Percentiles rank a stretch among this genome's conserved stretches.
Conservation (phyloP, 1,140 invertebrate species). For the Monochamus saltuarius region DNA sequence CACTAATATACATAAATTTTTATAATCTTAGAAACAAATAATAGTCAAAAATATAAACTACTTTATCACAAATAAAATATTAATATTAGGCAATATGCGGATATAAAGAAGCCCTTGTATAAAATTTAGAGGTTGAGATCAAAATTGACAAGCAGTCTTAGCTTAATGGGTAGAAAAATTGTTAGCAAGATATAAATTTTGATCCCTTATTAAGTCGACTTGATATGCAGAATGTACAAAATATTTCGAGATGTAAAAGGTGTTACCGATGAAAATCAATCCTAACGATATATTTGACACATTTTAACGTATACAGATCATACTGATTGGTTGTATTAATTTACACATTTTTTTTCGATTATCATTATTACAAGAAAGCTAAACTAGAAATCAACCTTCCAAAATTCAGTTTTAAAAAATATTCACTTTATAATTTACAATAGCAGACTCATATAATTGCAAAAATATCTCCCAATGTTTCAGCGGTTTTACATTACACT, state of each 20-base stretch:
- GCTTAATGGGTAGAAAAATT: slow-evolving; percentile 22
- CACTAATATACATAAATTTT: slow-evolving; percentile 39
- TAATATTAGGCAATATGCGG: slow-evolving; percentile 3
- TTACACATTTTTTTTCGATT: neutral
- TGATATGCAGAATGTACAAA: slow-evolving; percentile 5
- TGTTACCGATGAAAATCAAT: neutral
- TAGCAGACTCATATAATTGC: neutral
- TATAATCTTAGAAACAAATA: slow-evolving; percentile 18
- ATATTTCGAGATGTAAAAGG: neutral
- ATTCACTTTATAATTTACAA: neutral
- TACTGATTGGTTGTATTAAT: slow-evolving; percentile 6
- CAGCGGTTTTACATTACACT: too few species aligned
- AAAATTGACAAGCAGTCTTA: slow-evolving; percentile 23
- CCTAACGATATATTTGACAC: slow-evolving; percentile 30
- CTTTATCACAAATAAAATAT: neutral
- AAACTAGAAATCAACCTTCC: neutral
- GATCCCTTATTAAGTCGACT: slow-evolving; percentile 2
- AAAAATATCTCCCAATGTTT: neutral
- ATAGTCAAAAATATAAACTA: slow-evolving; percentile 17
- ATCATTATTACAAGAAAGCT: neutral
- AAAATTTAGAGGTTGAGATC: slow-evolving; percentile 25
- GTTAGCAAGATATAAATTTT: slow-evolving; percentile 13
- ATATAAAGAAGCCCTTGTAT: slow-evolving; percentile 8
- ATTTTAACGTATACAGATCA: slow-evolving; percentile 33
- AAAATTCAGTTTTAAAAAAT: slow-evolving; percentile 17